phyloP scores from a whole-genome alignment of 1,140 invertebrate species.

The Ips nitidus region DNA sequence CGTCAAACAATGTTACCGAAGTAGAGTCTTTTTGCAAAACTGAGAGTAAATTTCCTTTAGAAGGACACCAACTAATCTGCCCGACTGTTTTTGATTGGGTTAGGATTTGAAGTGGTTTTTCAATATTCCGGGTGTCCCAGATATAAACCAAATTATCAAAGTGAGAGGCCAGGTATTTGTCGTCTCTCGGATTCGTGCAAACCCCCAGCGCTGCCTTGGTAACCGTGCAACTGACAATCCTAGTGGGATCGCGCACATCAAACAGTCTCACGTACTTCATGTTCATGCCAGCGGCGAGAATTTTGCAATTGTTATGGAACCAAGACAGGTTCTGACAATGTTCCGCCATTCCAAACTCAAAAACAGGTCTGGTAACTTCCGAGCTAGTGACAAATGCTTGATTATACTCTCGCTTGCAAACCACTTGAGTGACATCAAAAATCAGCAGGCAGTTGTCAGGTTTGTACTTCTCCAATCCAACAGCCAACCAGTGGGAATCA shows the following conservation, averaged over 20 bases:
- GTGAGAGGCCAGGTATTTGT: slow-evolving; percentile 79
- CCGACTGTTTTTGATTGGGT: slow-evolving; percentile 69
- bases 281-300: slow-evolving; percentile 84
- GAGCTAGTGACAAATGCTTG: slow-evolving; percentile 37
- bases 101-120: slow-evolving; percentile 77
- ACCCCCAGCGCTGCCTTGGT: slow-evolving; percentile 85
- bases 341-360: slow-evolving; percentile 77
- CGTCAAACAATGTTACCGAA: slow-evolving; percentile 74
- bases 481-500: slow-evolving; percentile 80
- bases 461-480: slow-evolving; percentile 83
- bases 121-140: slow-evolving; percentile 87
- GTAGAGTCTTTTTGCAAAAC: slow-evolving; percentile 72
- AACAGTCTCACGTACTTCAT: slow-evolving; percentile 87
- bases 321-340: slow-evolving; percentile 82
- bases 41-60: slow-evolving; percentile 76
- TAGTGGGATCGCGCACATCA: slow-evolving; percentile 80
- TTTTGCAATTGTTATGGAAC: slow-evolving; percentile 73
- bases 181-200: slow-evolving; percentile 73
- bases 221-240: slow-evolving; percentile 69
- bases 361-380: slow-evolving; percentile 58
- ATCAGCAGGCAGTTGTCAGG: slow-evolving; percentile 78
- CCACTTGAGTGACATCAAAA: slow-evolving; percentile 73
- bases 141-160: slow-evolving; percentile 78
- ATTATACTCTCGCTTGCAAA: slow-evolving; percentile 49
- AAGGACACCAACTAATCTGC: slow-evolving; percentile 87